Percentiles rank a stretch among this genome's conserved stretches.
These are phyloP conservation scores for Taxidea taxus DNA, from an alignment of 2,113 vertebrate genomes.

Conservation along the genomic window DNA sequence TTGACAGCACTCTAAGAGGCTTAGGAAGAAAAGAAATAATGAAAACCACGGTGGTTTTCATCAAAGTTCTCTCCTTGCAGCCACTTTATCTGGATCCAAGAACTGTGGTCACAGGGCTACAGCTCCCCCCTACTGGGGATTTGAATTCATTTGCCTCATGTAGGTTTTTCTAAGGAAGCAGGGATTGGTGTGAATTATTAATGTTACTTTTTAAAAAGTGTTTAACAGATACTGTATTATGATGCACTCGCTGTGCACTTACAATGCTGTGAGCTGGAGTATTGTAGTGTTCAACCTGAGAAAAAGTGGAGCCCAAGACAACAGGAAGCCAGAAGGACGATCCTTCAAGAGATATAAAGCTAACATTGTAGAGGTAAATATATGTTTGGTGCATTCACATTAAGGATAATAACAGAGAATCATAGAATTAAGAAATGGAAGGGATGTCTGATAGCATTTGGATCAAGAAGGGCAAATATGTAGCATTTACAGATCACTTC, in stretches of 20 bases:
- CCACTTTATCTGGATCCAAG: neutral
- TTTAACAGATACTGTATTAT: conserved; percentile 26
- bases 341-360: neutral
- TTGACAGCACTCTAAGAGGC: conserved; percentile 50
- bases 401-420: conserved; percentile 25
- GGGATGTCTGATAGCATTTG: neutral
- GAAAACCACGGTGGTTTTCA: neutral
- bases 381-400: neutral
- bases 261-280: neutral
- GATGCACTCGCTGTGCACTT: neutral
- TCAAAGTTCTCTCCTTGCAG: neutral
- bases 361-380: neutral
- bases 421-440: neutral
- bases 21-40: conserved; percentile 20
- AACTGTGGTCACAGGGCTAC: neutral
- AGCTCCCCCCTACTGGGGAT: neutral
- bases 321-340: neutral
- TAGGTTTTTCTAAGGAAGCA: conserved; percentile 22
- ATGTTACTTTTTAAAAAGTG: conserved; percentile 1
- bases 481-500: neutral
- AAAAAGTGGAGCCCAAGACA: neutral
- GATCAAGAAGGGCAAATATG: neutral
- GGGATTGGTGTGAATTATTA: neutral
- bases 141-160: conserved; percentile 7
- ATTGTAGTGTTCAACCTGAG: neutral